These are phyloP conservation scores for Heliconius hermathena DNA, from an alignment of 1,140 invertebrate species.

Conservation along the genomic window DNA sequence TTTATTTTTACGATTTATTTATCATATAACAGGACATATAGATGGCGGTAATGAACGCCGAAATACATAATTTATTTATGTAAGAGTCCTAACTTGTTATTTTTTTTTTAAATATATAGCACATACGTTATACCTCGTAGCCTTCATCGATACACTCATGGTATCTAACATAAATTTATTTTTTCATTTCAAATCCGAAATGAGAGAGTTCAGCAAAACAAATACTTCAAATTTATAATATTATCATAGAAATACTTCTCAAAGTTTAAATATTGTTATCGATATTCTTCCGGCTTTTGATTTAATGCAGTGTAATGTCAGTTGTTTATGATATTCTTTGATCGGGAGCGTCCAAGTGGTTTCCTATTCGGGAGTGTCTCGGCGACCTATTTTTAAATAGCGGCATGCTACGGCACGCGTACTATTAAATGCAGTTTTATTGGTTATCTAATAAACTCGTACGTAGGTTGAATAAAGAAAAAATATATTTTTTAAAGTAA, in stretches of 20 bases:
- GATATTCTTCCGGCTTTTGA: constrained; percentile 39
- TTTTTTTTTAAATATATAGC: too few species aligned
- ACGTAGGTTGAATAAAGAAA: neutral
- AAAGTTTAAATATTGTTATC: constrained; percentile 29
- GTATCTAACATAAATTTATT: too few species aligned
- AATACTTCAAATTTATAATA: too few species aligned
- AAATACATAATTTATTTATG: too few species aligned
- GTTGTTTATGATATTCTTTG: constrained; percentile 57
- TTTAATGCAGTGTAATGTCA: constrained; percentile 44
- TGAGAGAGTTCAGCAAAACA: too few species aligned
- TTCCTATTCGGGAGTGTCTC: constrained; percentile 75
- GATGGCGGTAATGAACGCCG: too few species aligned
- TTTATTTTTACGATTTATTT: too few species aligned
- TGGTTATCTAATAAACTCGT: neutral
- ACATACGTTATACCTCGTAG: too few species aligned
- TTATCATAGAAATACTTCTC: neutral
- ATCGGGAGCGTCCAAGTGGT: constrained; percentile 56
- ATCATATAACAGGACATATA: too few species aligned
- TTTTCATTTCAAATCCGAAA: too few species aligned
- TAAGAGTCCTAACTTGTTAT: too few species aligned
- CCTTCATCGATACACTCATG: too few species aligned
- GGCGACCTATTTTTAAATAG: constrained; percentile 68
- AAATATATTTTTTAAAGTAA: neutral
- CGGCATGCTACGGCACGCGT: constrained; percentile 67
- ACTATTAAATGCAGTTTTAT: constrained; percentile 10